Conservation (phyloP, 2,113 vertebrate genomes). For the Seriola rivoliana region DNA sequence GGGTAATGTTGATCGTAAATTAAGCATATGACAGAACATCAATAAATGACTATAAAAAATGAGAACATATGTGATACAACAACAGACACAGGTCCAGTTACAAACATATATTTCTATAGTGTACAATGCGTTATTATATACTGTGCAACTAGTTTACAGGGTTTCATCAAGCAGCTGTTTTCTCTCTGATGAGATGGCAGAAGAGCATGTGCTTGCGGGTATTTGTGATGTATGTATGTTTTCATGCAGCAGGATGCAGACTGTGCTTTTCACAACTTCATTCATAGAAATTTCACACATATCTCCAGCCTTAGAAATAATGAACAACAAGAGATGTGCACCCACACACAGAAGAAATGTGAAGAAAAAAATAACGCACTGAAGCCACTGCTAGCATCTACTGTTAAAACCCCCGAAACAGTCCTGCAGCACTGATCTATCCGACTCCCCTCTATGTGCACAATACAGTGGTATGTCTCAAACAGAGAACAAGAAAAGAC, state of each 20-base stretch:
- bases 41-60: background rate
- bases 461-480: constrained; percentile 21
- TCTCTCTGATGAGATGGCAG: background rate
- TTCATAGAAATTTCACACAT: background rate
- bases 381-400: background rate
- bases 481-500: constrained; percentile 2
- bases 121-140: background rate
- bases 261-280: background rate
- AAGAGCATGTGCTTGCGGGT: background rate
- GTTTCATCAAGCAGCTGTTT: constrained; percentile 1
- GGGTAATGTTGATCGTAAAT: background rate
- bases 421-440: background rate
- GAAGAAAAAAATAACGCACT: background rate
- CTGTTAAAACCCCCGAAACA: background rate
- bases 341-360: background rate
- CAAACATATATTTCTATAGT: background rate
- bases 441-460: background rate
- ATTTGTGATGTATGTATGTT: background rate
- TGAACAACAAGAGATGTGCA: background rate
- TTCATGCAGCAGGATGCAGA: background rate
- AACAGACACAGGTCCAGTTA: background rate
- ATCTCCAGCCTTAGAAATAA: background rate
- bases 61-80: background rate
- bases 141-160: background rate
- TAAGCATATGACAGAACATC: background rate